Evolutionary conservation across 37 sponge, comb jelly and placozoan genomes (phyloP).

Genomic region (Agelas oroides): DNA sequence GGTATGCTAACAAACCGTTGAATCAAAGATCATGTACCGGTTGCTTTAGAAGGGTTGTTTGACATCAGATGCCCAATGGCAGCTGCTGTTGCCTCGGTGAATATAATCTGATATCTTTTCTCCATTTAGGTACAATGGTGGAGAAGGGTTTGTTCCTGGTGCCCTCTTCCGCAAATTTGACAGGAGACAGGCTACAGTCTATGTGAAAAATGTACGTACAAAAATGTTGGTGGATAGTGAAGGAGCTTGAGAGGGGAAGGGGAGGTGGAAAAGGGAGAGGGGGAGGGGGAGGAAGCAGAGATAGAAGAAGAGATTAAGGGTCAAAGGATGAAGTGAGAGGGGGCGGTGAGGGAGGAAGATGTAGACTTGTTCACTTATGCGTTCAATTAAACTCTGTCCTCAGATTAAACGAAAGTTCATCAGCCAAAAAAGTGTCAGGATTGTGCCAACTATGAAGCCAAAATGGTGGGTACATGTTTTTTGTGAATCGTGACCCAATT

Average conservation of each 20-base stretch:
- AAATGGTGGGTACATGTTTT: constrained; percentile 29
- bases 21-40: too few relatives aligned
- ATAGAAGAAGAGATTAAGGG: too few relatives aligned
- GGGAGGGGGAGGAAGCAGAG: too few relatives aligned
- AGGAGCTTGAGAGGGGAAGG: too few relatives aligned
- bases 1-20: too few relatives aligned
- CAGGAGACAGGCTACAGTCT: constrained; percentile 56
- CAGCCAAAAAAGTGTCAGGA: constrained; percentile 34
- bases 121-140: constrained; percentile 55
- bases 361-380: neutral
- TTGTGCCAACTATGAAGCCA: constrained; percentile 48
- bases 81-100: too few relatives aligned
- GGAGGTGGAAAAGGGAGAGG: too few relatives aligned
- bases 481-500: neutral
- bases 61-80: too few relatives aligned
- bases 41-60: too few relatives aligned
- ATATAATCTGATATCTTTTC: neutral
- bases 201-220: constrained; percentile 57
- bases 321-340: too few relatives aligned
- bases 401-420: constrained; percentile 44
- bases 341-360: too few relatives aligned
- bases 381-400: neutral
- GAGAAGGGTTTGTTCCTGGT: constrained; percentile 62
- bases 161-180: constrained; percentile 60
- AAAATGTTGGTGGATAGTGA: too few relatives aligned